A percentile compares a stretch with the other conserved stretches of the same genome.
phyloP scores from a whole-genome alignment of 2,113 vertebrate genomes.

The Ia io region DNA sequence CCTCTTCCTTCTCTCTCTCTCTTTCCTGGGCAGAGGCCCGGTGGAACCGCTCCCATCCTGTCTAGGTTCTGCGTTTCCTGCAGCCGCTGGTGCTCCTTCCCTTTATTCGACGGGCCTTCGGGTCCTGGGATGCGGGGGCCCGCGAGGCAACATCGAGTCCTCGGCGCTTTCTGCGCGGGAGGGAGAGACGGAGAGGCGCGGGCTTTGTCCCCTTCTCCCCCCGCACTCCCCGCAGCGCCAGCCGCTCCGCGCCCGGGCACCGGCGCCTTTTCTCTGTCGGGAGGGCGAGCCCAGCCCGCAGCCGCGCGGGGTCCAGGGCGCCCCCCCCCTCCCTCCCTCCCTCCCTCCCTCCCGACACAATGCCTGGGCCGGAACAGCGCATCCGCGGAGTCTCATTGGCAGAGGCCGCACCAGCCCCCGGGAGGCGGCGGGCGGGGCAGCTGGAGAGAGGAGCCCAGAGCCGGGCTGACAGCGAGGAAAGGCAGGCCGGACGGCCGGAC shows the following conservation, averaged over 20 bases:
- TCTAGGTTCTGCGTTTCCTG: not conserved
- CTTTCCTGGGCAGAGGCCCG: not conserved
- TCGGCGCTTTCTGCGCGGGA: not conserved
- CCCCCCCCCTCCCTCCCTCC: conserved; percentile 45
- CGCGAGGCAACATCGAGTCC: not conserved
- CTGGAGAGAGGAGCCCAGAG: not conserved
- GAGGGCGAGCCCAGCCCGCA: not conserved
- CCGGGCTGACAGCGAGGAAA: conserved; percentile 3
- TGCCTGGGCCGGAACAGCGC: conserved; percentile 72
- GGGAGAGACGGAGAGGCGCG: not conserved
- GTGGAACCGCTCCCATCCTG: not conserved
- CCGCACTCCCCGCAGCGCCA: not conserved
- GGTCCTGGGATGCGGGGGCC: conserved; percentile 19
- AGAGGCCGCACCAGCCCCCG: conserved; percentile 61
- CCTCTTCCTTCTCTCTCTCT: not conserved
- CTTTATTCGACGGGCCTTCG: conserved; percentile 19
- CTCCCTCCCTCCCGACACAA: conserved; percentile 48
- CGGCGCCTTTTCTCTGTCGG: not conserved
- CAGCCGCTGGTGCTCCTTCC: not conserved
- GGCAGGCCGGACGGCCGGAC: not conserved
- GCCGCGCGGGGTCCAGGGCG: not conserved
- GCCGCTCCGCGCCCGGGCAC: not conserved
- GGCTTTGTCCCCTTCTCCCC: not conserved
- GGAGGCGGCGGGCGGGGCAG: conserved; percentile 64
- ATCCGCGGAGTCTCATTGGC: conserved; percentile 70